Percentiles rank a stretch among this genome's conserved stretches.
phyloP scores from a whole-genome alignment of 2,797 vertebrate species.

The Kryptopterus vitreolus region DNA sequence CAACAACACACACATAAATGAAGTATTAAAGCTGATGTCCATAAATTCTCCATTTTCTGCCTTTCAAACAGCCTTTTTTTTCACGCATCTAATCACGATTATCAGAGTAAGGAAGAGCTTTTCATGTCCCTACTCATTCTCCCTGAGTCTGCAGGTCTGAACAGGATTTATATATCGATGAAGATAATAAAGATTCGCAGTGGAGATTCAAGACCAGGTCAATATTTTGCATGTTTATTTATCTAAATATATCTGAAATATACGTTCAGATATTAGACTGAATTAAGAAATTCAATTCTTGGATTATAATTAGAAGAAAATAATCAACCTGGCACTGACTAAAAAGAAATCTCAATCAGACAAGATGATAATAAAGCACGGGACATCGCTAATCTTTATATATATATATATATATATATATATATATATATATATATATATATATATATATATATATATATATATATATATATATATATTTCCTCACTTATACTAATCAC shows the following conservation, averaged over 20 bases:
- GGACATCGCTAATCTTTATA: not conserved
- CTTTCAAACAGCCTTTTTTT: conserved; percentile 26
- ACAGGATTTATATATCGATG: conserved; percentile 32
- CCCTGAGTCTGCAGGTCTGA: conserved; percentile 26
- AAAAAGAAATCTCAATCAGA: not conserved
- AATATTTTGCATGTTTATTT: too few species aligned
- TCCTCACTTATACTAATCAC: not conserved
- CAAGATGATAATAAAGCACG: not conserved
- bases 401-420: too few species aligned
- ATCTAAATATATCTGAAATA: not conserved
- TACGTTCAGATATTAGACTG: not conserved
- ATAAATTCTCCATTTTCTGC: not conserved
- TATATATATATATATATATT: not conserved
- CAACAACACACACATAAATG: conserved; percentile 4
- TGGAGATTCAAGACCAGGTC: conserved; percentile 20
- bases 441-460: too few species aligned
- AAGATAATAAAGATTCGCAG: conserved; percentile 13
- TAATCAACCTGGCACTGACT: not conserved
- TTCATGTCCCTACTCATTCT: conserved; percentile 20
- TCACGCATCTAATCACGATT: not conserved
- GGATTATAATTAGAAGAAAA: not conserved
- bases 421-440: too few species aligned
- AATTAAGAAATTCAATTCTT: not conserved
- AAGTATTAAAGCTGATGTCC: not conserved
- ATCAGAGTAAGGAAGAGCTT: conserved; percentile 9